Conservation (phyloP, 2,797 vertebrate genomes). For the Atherinosoma microstoma region DNA sequence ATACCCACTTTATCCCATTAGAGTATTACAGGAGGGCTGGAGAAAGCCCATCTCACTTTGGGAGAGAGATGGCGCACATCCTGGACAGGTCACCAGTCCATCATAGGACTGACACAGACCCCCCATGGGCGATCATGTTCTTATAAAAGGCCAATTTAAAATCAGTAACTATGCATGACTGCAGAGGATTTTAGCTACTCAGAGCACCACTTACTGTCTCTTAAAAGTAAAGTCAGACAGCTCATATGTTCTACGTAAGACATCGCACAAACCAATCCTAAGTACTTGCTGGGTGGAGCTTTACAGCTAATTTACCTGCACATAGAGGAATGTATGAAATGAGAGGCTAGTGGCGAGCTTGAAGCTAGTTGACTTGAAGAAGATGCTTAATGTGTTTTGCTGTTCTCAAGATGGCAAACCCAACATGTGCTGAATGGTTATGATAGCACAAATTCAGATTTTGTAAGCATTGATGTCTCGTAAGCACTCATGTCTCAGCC, state of each 20-base stretch:
- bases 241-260: not conserved
- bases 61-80: not conserved
- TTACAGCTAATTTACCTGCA: not conserved
- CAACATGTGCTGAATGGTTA: not conserved
- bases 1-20: not conserved
- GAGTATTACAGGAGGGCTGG: not conserved
- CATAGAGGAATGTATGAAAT: not conserved
- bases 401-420: not conserved
- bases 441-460: not conserved
- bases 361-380: too few relatives aligned
- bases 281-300: not conserved
- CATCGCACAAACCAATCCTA: not conserved
- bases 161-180: not conserved
- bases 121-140: not conserved
- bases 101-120: not conserved
- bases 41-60: not conserved
- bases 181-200: not conserved
- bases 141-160: not conserved
- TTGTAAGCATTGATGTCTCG: not conserved
- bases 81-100: not conserved
- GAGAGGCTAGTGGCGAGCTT: too few relatives aligned
- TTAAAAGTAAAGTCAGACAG: not conserved
- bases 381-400: not conserved
- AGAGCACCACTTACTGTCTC: not conserved
- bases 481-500: not conserved